These are phyloP conservation scores for Phodopus roborovskii DNA, from an alignment of 2,113 vertebrate species.

Conservation along the genomic window DNA sequence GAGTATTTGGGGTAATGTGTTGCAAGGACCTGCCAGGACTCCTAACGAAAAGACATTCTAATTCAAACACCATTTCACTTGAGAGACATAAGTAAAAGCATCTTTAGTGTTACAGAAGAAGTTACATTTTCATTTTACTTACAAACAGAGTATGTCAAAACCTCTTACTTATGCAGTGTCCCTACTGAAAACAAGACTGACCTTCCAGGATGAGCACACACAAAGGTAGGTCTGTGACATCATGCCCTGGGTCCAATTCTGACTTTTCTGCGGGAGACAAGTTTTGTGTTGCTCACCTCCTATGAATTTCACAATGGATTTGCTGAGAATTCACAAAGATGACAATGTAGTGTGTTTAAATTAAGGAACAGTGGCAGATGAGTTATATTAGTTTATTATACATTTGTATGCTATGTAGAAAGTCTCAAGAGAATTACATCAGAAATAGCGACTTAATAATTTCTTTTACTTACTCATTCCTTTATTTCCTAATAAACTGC, in stretches of 20 bases:
- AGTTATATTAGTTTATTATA: background rate
- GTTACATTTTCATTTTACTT: background rate
- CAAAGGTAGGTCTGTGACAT: background rate
- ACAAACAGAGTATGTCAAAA: background rate
- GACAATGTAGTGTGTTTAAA: background rate
- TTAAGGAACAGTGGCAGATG: background rate
- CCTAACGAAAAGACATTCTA: background rate
- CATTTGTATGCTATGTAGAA: background rate
- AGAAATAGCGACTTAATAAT: background rate
- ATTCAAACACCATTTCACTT: background rate
- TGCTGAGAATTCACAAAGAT: conserved; percentile 11
- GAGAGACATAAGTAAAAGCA: background rate
- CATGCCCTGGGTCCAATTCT: background rate
- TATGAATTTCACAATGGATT: conserved; percentile 19
- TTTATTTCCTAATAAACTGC: conserved; percentile 26
- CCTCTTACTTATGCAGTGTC: background rate
- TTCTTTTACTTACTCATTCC: background rate
- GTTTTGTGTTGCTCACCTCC: background rate
- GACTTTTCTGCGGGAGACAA: background rate
- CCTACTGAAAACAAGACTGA: background rate
- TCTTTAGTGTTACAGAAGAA: background rate
- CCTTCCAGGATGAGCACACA: background rate
- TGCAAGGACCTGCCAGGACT: background rate
- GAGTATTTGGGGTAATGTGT: background rate
- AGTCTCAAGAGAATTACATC: background rate